Percentiles rank a stretch among this genome's conserved stretches.
These are phyloP conservation scores for Chrysomallon squamiferum DNA, from an alignment of 1,140 invertebrate genomes.

Conservation along the genomic window DNA sequence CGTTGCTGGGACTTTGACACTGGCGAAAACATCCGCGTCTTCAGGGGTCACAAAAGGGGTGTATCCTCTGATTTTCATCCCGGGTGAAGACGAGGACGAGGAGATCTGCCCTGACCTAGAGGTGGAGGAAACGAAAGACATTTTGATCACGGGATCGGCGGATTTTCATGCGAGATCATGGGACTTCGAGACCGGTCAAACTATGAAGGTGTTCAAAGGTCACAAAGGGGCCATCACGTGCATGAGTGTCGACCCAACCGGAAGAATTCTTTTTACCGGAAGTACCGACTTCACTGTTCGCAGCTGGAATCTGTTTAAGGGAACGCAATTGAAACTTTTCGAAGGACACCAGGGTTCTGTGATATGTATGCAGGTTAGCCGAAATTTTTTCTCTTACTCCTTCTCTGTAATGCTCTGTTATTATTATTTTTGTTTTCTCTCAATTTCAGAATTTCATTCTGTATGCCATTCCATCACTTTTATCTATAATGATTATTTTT, in stretches of 20 bases:
- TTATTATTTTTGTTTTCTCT: neutral
- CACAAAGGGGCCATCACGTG: conserved; percentile 66
- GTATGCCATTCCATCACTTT: too few relatives aligned
- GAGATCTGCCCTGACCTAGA: conserved; percentile 36
- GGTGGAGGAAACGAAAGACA: conserved; percentile 56
- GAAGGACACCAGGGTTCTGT: conserved; percentile 66
- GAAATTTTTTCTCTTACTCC: neutral
- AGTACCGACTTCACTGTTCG: conserved; percentile 64
- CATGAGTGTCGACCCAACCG: conserved; percentile 63
- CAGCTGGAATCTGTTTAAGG: conserved; percentile 66
- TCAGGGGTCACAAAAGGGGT: conserved; percentile 67
- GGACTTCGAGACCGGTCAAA: conserved; percentile 65
- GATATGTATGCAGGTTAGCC: conserved; percentile 65
- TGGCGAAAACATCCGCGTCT: conserved; percentile 60
- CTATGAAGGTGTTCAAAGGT: conserved; percentile 63
- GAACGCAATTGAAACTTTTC: conserved; percentile 61
- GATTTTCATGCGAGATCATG: conserved; percentile 66
- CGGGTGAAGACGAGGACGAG: conserved; percentile 61
- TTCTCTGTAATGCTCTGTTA: neutral
- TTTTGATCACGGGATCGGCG: conserved; percentile 66
- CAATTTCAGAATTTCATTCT: neutral
- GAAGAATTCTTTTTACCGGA: conserved; percentile 65
- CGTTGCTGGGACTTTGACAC: conserved; percentile 68
- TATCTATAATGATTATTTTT: too few relatives aligned
- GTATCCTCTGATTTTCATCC: conserved; percentile 67